Base-by-base conservation (phyloP, 2,888 invertebrate species). In the Dynastes grantii region DNA sequence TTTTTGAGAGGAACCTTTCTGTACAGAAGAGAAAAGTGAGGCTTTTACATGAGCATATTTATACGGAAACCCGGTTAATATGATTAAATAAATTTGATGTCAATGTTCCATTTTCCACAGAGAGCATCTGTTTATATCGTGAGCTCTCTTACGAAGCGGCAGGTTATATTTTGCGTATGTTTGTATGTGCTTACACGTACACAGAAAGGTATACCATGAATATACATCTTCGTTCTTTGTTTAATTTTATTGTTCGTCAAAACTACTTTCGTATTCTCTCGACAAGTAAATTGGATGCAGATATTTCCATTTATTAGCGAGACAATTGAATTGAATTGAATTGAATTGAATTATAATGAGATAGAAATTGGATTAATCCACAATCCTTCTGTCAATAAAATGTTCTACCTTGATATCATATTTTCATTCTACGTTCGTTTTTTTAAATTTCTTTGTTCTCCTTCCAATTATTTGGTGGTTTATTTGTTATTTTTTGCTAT, bases 41-140 rank as follows among this genome's bases (percentile, higher is more conserved):
- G 22, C 40, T 73, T 45, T 45, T 61, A 58, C 9, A 58, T 22
- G 58, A 73, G 22, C 58, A 58, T 11, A 58, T 73, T 53, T 58
- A 37, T 22, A 22, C 16, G 27, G 40, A 71, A 71, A 73, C 58
- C 58, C 58, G 73, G 73, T 73, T 73, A 73, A 73, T 45, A 73
- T 22, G 22, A 58, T 73, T 49, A 68, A 68, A 68, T 49, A 68
- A 68, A 68, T 68, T 51, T 27, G 53, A 68, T 53, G 68, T 68
- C 68, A 51, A 11, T 51, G 68, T 68, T 51, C 68, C 68, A 68
- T 68, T 68, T 68, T 68, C 51, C 68, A 4, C 16, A 27, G 9
- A 11, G 22, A 22, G 68, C 68, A 49, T 49, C 68, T 68, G 68
- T 29, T 51, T 51, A 68, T 29, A 65, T 65, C 40, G 68, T n/a